phyloP scores from a whole-genome alignment of 2,797 vertebrate genomes.

The Spheniscus humboldti region DNA sequence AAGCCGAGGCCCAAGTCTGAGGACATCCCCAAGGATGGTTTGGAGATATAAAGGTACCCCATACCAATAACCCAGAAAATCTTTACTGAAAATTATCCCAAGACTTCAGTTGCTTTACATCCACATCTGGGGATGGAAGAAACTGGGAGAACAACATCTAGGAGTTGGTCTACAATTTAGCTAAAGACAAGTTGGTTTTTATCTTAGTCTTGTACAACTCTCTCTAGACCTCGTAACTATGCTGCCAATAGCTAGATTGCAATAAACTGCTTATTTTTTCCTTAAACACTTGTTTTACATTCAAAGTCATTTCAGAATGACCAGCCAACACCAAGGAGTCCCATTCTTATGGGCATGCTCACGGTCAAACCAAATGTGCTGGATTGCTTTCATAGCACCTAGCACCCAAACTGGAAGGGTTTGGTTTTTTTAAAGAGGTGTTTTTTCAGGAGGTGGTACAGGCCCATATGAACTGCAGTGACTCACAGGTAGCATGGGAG shows the following conservation, averaged over 20 bases:
- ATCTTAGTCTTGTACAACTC: neutral
- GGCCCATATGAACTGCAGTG: neutral
- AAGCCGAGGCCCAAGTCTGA: neutral
- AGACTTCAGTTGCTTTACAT: neutral
- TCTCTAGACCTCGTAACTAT: neutral
- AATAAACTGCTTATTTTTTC: neutral
- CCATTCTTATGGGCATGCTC: neutral
- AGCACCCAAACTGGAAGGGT: neutral
- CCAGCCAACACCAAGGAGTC: neutral
- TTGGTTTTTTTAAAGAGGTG: neutral
- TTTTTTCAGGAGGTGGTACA: neutral
- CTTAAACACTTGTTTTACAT: neutral
- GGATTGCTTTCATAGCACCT: neutral
- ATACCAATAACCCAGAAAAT: neutral
- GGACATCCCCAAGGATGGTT: neutral
- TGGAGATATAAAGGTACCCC: neutral
- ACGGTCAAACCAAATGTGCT: rapidly evolving
- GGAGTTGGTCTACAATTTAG: neutral
- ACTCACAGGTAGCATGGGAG: neutral
- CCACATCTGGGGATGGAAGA: neutral
- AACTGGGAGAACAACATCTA: neutral
- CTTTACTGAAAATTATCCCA: neutral
- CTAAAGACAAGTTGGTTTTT: neutral
- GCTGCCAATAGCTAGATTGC: neutral
- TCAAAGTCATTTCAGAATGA: neutral